A percentile compares a stretch with the other conserved stretches of the same genome.
Conservation (phyloP, 37 sponge, comb jelly and placozoan species). For the Beroe forskalii region DNA sequence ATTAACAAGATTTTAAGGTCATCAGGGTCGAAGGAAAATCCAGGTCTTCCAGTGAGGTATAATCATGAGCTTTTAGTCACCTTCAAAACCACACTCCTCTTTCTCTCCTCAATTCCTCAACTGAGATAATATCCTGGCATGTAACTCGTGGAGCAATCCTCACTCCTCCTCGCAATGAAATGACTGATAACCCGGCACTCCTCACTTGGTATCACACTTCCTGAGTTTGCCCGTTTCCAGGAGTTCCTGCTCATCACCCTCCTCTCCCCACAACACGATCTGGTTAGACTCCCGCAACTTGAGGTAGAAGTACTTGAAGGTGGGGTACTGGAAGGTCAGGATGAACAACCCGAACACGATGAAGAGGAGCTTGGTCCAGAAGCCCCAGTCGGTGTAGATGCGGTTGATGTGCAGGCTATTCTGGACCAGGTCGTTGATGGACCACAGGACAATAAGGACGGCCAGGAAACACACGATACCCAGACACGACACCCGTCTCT, state of each 20-base stretch:
- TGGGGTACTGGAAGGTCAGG: constrained; percentile 52
- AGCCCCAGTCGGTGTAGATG: constrained; percentile 38
- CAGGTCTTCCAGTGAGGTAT: too few relatives aligned
- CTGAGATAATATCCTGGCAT: too few relatives aligned
- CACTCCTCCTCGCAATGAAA: too few relatives aligned
- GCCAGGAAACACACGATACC: constrained; percentile 16
- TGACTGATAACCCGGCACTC: too few relatives aligned
- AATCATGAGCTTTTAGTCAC: too few relatives aligned
- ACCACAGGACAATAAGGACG: constrained; percentile 41
- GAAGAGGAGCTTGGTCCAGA: constrained; percentile 60
- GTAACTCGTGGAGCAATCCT: too few relatives aligned
- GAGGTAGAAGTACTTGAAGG: constrained; percentile 37
- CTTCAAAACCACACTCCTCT: too few relatives aligned
- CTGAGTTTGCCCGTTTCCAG: constrained; percentile 9
- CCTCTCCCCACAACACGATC: constrained; percentile 64
- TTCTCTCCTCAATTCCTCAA: too few relatives aligned
- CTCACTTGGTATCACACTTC: too few relatives aligned
- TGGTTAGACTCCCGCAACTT: constrained; percentile 50
- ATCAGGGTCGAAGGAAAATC: too few relatives aligned
- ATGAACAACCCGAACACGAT: constrained; percentile 48
- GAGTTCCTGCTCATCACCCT: constrained; percentile 55
- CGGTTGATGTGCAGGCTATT: neutral
- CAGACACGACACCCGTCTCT: constrained; percentile 28
- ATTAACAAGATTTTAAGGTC: too few relatives aligned
- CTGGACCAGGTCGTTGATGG: constrained; percentile 49